These are phyloP conservation scores for Oenanthe melanoleuca DNA, from an alignment of 2,113 vertebrate genomes.

Conservation along the genomic window DNA sequence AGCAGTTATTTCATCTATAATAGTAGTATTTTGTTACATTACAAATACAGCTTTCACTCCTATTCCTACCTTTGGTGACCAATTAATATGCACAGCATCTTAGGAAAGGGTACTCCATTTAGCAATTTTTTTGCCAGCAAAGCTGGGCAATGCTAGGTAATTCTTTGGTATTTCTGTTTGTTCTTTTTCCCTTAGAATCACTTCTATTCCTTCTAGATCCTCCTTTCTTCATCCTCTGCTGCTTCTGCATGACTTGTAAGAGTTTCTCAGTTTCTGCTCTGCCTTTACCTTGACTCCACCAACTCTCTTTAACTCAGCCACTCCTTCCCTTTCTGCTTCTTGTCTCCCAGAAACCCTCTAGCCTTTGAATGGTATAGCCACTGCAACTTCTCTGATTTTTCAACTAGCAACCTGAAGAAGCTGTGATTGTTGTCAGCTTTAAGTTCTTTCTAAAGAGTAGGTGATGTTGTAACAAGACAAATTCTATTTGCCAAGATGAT, in stretches of 20 bases:
- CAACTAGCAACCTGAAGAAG: background rate
- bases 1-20: background rate
- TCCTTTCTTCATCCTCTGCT: background rate
- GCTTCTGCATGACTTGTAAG: background rate
- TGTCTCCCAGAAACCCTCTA: background rate
- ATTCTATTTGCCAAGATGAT: background rate
- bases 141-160: background rate
- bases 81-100: background rate
- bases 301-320: background rate
- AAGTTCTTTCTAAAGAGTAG: background rate
- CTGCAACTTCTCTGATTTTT: background rate
- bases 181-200: background rate
- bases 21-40: background rate
- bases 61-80: background rate
- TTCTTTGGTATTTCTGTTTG: background rate
- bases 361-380: background rate
- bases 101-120: background rate
- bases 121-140: background rate
- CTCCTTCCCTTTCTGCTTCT: background rate
- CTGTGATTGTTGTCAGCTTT: background rate
- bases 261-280: background rate
- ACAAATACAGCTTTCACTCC: background rate
- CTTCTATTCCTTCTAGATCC: background rate
- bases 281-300: background rate
- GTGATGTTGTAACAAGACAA: background rate